These are phyloP conservation scores for Allolobophora icterica DNA, from an alignment of 2,888 invertebrate species.

Conservation along the genomic window DNA sequence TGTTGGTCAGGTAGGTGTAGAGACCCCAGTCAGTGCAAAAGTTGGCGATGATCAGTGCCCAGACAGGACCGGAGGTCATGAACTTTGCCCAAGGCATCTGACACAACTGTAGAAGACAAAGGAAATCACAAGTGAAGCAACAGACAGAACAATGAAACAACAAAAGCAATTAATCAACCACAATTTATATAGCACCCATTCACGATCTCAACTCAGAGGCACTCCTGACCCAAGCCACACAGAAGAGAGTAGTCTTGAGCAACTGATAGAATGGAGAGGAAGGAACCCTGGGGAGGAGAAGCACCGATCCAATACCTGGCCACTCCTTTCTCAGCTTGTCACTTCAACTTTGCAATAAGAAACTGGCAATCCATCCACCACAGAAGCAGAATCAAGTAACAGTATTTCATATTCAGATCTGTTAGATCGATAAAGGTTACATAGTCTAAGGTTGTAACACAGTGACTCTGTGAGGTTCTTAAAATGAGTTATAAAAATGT, in stretches of 20 bases:
- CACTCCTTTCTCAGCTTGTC: background rate
- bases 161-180: background rate
- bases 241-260: too few relatives aligned
- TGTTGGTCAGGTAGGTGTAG: slow-evolving; percentile 67
- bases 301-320: background rate
- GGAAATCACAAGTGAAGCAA: background rate
- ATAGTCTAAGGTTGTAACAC: too few relatives aligned
- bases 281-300: too few relatives aligned
- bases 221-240: too few relatives aligned
- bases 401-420: too few relatives aligned
- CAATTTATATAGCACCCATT: too few relatives aligned
- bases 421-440: too few relatives aligned
- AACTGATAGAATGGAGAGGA: too few relatives aligned
- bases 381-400: background rate
- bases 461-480: too few relatives aligned
- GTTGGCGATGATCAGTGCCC: slow-evolving; percentile 67
- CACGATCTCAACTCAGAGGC: too few relatives aligned
- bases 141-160: background rate
- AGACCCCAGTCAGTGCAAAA: slow-evolving; percentile 68
- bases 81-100: slow-evolving; percentile 45
- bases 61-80: slow-evolving; percentile 45
- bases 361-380: background rate
- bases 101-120: slow-evolving; percentile 29
- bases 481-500: too few relatives aligned
- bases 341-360: background rate